Base-by-base conservation (phyloP, 1,140 invertebrate species). In the Lutraria rhynchaena region DNA sequence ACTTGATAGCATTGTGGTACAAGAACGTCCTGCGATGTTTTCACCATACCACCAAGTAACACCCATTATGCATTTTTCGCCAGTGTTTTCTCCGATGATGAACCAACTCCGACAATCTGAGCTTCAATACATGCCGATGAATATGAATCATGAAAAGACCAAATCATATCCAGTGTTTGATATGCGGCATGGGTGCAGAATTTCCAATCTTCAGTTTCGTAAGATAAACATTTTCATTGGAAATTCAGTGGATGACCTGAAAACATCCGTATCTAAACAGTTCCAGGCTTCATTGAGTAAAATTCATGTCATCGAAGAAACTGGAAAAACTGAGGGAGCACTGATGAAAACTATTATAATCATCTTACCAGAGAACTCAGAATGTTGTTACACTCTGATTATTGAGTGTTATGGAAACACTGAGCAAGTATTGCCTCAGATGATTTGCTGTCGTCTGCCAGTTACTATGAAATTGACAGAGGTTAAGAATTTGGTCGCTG, bases 101-200 rank as follows among this genome's bases (percentile, higher is more conserved):
- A n/a, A n/a, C n/a, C n/a, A n/a, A n/a, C n/a, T n/a, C n/a, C n/a
- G n/a, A n/a, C n/a, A n/a, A n/a, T n/a, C n/a, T n/a, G n/a, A n/a
- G n/a, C n/a, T n/a, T n/a, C n/a, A n/a, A n/a, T n/a, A n/a, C n/a
- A n/a, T n/a, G n/a, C n/a, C n/a, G n/a, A n/a, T n/a, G n/a, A n/a
- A n/a, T n/a, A n/a, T n/a, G n/a, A n/a, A n/a, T n/a, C n/a, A n/a
- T n/a, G n/a, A n/a, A n/a, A 7, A 49, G 1, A 11, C 7, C 24
- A 46, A 31, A 17, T 67, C 63, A 29, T 75, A 75, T 35, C 73
- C 55, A 31, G 44, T 75, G 3, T 44, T 75, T 51, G 58, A 75
- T 29, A 75, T 75, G 73, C 46, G 37, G 33, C 58, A 75, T 37
- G 35, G 41, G 17, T 37, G 49, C 29, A 31, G 11, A 46, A 24